Evolutionary conservation across 2,113 vertebrate genomes (phyloP).

Genomic region (Macaca nemestrina): DNA sequence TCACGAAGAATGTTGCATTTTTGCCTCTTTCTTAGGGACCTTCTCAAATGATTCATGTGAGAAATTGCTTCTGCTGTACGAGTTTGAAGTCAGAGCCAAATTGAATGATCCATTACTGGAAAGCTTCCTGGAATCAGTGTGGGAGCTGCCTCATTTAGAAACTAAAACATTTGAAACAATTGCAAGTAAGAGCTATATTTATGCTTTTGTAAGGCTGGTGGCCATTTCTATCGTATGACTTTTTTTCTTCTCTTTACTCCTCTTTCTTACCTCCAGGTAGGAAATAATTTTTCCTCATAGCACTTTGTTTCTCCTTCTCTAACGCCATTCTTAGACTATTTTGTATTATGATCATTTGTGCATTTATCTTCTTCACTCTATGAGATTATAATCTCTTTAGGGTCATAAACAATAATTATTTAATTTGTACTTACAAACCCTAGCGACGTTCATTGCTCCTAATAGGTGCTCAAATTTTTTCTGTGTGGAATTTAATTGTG

Average conservation of each 20-base stretch:
- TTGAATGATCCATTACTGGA: conserved; percentile 89
- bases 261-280: not conserved
- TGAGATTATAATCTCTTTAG: conserved; percentile 33
- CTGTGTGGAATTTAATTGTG: conserved; percentile 33
- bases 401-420: conserved; percentile 18
- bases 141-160: conserved; percentile 89
- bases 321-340: conserved; percentile 39
- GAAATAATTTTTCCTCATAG: not conserved
- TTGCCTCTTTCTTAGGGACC: conserved; percentile 83
- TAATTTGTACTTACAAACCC: conserved; percentile 43
- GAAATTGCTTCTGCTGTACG: conserved; percentile 91
- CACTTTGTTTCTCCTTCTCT: conserved; percentile 25
- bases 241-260: not conserved
- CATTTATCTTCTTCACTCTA: conserved; percentile 34
- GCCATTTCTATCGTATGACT: not conserved
- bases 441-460: not conserved
- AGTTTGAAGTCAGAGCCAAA: conserved; percentile 94
- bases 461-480: conserved; percentile 21
- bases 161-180: conserved; percentile 91
- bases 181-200: conserved; percentile 85
- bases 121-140: conserved; percentile 88
- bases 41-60: conserved; percentile 88
- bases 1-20: conserved; percentile 28
- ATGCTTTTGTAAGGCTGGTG: conserved; percentile 18
- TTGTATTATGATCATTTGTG: conserved; percentile 19